phyloP scores from a whole-genome alignment of 2,113 vertebrate species.

The Lamprologus lemairii region DNA sequence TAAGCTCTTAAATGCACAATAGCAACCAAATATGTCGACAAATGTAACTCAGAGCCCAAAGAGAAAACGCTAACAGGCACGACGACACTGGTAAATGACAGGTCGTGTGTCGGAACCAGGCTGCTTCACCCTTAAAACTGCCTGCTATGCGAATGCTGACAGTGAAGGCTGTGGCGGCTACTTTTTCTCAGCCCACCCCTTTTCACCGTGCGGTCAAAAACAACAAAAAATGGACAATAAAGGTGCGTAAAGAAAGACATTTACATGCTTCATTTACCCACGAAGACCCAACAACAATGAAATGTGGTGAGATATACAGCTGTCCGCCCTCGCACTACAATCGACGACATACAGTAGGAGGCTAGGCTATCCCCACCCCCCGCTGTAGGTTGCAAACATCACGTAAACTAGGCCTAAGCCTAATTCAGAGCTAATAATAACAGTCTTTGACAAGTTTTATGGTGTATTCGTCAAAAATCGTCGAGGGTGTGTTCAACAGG shows the following conservation, averaged over 20 bases:
- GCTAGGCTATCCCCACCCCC: constrained; percentile 59
- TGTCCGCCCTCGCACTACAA: constrained; percentile 51
- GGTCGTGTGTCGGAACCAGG: not conserved
- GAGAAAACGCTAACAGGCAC: not conserved
- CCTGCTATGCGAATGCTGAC: not conserved
- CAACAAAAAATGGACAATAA: not conserved
- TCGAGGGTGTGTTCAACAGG: not conserved
- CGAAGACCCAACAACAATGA: not conserved
- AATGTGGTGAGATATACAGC: not conserved
- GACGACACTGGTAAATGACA: not conserved
- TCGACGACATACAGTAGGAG: constrained; percentile 60
- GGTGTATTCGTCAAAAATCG: not conserved
- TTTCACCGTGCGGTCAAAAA: not conserved
- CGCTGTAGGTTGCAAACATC: constrained; percentile 40
- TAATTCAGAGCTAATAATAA: constrained; percentile 15
- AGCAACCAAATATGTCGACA: not conserved
- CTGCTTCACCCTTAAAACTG: not conserved
- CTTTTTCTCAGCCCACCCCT: constrained; percentile 7
- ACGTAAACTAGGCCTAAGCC: constrained; percentile 43
- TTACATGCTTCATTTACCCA: not conserved
- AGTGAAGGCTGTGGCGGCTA: constrained; percentile 18
- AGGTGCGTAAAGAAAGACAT: not conserved
- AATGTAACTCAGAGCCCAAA: not conserved
- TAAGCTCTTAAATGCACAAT: not conserved
- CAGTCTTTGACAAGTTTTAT: not conserved